Evolutionary conservation across 2,888 invertebrate species (phyloP), one percentile per base, ranked within the genome.

Genomic region (Norana najaformis): DNA sequence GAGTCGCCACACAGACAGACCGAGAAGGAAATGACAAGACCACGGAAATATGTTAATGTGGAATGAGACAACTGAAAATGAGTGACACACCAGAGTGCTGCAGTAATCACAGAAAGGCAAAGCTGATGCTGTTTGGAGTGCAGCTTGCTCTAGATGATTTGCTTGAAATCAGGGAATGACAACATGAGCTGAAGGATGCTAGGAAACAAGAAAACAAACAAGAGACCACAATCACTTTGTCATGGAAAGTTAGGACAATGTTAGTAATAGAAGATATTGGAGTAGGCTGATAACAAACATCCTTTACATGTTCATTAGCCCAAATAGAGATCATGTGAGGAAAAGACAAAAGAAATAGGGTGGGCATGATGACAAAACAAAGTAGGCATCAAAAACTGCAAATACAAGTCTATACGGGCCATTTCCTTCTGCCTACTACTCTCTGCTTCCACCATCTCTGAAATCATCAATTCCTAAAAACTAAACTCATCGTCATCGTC

Each of bases 41-140:
- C 36, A n/a, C 36, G 35, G 85, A 35, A 85, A 37, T 85, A 85
- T 85, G 85, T 85, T 85, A 85, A 85, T 85, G 85, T 8, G 37
- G 69, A 69, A 69, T 69, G 69, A 69, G 69, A 69, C 69, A n/a
- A 69, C n/a, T 69, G 69, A n/a, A 69, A 69, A n/a, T 69, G 8
- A 69, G 69, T 13, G 4, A 69, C 69, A 69, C 69, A 69, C 69
- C 30, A n/a, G 69, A 69, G 69, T n/a, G n/a, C n/a, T 11, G 6
- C 69, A n/a, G 69, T 69, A 69, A 69, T 69, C 69, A 69, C 69
- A 16, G 69, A 69, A n/a, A 69, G 69, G 30, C n/a, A n/a, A n/a
- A 69, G 69, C 69, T n/a, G 69, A 69, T 8, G 11, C 69, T 11
- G n/a, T 11, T 69, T 8, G 11, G n/a, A n/a, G 69, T 69, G n/a